Conservation (phyloP, 37 sponge, comb jelly and placozoan genomes). For the Bolinopsis microptera region DNA sequence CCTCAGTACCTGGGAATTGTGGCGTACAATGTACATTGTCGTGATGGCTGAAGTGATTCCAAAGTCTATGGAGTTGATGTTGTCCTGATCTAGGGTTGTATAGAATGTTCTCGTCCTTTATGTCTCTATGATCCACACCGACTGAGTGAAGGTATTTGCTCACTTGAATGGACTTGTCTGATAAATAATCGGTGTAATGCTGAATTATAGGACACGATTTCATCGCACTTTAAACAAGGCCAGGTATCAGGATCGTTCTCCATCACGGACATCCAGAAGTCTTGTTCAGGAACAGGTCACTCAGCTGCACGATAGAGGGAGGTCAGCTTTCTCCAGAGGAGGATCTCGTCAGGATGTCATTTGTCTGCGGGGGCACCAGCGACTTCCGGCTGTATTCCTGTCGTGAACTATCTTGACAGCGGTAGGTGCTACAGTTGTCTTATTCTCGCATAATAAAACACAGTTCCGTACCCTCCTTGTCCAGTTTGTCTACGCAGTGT, state of each 20-base stretch:
- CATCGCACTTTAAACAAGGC: neutral
- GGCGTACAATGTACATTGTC: neutral
- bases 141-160: neutral
- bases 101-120: slow-evolving; percentile 51
- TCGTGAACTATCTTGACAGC: slow-evolving; percentile 49
- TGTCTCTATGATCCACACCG: slow-evolving; percentile 34
- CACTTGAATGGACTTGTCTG: neutral
- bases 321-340: neutral
- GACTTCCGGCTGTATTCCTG: slow-evolving; percentile 1
- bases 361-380: neutral
- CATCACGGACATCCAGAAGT: slow-evolving; percentile 46
- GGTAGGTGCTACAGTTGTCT: neutral
- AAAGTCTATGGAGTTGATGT: slow-evolving; percentile 35
- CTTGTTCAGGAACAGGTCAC: slow-evolving; percentile 24
- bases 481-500: neutral
- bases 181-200: too few relatives aligned
- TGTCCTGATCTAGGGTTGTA: slow-evolving; percentile 39
- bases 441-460: neutral
- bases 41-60: neutral
- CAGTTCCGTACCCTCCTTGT: slow-evolving; percentile 8
- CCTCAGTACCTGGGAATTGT: slow-evolving; percentile 11
- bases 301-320: neutral
- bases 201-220: neutral
- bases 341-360: slow-evolving; percentile 6
- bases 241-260: slow-evolving; percentile 22